Evolutionary conservation across 2,888 invertebrate species (phyloP).

Genomic region (Operophtera brumata): DNA sequence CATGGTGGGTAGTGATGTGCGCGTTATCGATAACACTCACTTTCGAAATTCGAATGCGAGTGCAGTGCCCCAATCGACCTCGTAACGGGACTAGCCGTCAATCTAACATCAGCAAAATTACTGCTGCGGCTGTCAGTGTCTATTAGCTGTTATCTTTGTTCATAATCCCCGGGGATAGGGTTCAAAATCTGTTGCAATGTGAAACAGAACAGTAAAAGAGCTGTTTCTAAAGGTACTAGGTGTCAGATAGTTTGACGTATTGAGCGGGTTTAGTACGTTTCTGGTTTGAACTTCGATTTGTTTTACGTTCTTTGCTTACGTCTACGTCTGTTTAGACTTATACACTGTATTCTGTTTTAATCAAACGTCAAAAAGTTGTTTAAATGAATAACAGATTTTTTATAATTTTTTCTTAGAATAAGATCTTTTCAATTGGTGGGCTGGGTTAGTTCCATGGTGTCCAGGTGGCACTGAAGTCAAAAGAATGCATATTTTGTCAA

Average conservation of each 20-base stretch:
- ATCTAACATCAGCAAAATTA: slow-evolving; percentile 64
- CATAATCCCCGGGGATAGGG: slow-evolving; percentile 45
- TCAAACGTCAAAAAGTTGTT: too few species aligned
- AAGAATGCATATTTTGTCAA: too few species aligned
- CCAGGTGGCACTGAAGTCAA: too few species aligned
- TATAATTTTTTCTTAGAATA: too few species aligned
- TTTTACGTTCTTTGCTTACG: slow-evolving; percentile 36
- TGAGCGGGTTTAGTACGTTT: slow-evolving; percentile 39
- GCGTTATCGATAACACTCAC: slow-evolving; percentile 63
- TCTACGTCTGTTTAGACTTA: background rate
- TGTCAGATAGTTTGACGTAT: slow-evolving; percentile 61
- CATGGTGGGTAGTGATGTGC: slow-evolving; percentile 60
- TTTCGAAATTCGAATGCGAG: slow-evolving; percentile 58
- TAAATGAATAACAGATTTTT: too few species aligned
- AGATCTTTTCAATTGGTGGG: too few species aligned
- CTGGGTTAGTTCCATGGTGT: too few species aligned
- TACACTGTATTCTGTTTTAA: too few species aligned
- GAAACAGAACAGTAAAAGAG: slow-evolving; percentile 25
- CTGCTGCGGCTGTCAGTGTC: slow-evolving; percentile 45
- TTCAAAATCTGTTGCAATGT: slow-evolving; percentile 37
- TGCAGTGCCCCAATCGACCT: slow-evolving; percentile 60
- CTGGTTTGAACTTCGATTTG: slow-evolving; percentile 49
- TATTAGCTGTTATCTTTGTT: slow-evolving; percentile 44
- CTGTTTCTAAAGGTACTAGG: slow-evolving; percentile 41
- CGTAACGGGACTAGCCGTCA: slow-evolving; percentile 67